Evolutionary conservation across 2,888 invertebrate genomes (phyloP).

Genomic region (Morinoia aosen): DNA sequence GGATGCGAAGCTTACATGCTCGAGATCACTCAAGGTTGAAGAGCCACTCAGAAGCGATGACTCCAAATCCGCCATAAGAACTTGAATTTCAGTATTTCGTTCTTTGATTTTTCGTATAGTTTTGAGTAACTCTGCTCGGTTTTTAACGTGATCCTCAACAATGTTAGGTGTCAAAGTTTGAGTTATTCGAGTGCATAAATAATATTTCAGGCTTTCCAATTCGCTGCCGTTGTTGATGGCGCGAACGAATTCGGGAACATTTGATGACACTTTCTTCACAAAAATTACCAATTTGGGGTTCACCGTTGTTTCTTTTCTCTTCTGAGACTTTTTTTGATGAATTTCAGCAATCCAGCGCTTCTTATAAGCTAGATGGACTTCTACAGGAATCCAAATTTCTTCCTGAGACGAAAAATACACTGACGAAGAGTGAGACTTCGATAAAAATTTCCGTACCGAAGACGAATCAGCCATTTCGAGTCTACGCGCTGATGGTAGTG

Average conservation of each 20-base stretch:
- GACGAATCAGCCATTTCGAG: neutral
- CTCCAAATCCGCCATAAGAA: slow-evolving; percentile 62
- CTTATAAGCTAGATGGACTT: neutral
- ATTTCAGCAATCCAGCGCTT: neutral
- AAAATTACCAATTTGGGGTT: slow-evolving; percentile 26
- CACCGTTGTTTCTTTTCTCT: neutral
- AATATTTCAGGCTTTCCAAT: slow-evolving; percentile 58
- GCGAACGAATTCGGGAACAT: slow-evolving; percentile 13
- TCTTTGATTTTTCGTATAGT: slow-evolving; percentile 57
- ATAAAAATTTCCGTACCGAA: neutral
- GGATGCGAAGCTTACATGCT: slow-evolving; percentile 57
- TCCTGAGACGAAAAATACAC: neutral
- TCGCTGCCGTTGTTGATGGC: slow-evolving; percentile 58
- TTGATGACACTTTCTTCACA: neutral
- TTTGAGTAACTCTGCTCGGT: slow-evolving; percentile 60
- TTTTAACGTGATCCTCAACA: slow-evolving; percentile 56
- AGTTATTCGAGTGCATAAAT: slow-evolving; percentile 54
- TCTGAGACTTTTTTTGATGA: neutral
- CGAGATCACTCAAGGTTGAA: slow-evolving; percentile 58
- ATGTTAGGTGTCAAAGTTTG: slow-evolving; percentile 57
- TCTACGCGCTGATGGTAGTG: neutral
- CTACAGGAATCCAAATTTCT: neutral
- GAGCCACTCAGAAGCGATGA: slow-evolving; percentile 61
- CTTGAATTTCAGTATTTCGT: slow-evolving; percentile 57
- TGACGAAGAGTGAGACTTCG: neutral